Evolutionary conservation across 2,888 invertebrate genomes (phyloP).

Genomic region (Coleophora deauratella): DNA sequence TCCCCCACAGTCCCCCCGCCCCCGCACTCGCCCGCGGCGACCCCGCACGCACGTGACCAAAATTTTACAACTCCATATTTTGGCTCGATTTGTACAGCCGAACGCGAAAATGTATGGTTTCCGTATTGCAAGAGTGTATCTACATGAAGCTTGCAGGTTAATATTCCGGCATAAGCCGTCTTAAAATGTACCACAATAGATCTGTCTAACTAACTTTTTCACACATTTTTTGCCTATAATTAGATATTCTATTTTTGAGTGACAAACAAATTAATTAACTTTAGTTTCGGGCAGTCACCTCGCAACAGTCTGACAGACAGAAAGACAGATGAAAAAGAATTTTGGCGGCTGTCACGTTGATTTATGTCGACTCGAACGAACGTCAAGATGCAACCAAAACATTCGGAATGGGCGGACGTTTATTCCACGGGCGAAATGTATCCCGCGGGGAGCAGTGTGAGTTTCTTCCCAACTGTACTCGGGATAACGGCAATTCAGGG

Average conservation of each 20-base stretch:
- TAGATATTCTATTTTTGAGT: background rate
- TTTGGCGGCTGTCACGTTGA: conserved; percentile 8
- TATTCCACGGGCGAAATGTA: conserved; percentile 9
- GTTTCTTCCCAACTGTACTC: conserved; percentile 23
- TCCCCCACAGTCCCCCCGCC: conserved; percentile 14
- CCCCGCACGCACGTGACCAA: conserved; percentile 29
- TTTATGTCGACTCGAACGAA: conserved; percentile 6
- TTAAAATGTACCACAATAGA: no score
- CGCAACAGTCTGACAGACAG: conserved; percentile 5
- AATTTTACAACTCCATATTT: conserved; percentile 28
- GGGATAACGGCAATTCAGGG: conserved; percentile 38
- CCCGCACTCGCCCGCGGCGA: background rate
- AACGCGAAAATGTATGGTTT: background rate
- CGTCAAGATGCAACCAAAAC: conserved; percentile 7
- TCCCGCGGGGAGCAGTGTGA: conserved; percentile 10
- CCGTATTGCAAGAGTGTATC: no score
- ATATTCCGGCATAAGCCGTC: no score
- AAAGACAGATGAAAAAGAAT: conserved; percentile 2
- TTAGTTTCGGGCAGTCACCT: conserved; percentile 2
- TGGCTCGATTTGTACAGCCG: conserved; percentile 13
- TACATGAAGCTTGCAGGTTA: no score
- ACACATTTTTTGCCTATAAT: no score
- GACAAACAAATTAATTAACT: conserved; percentile 6
- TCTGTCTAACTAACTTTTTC: no score
- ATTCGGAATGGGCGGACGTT: conserved; percentile 4